phyloP scores from a whole-genome alignment of 2,113 vertebrate species.

The Pogonocichla stellata region DNA sequence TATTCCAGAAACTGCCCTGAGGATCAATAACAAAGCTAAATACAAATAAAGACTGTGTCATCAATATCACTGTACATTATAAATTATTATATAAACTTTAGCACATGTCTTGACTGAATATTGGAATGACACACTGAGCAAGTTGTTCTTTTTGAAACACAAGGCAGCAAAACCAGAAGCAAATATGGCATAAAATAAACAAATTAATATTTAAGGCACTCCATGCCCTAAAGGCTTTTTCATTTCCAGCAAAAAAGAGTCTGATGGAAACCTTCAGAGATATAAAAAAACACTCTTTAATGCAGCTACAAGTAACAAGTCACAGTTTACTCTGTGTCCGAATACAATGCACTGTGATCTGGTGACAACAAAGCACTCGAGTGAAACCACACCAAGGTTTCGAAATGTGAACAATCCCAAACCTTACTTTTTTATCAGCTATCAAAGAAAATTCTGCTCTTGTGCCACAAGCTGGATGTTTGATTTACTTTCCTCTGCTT shows the following conservation, averaged over 20 bases:
- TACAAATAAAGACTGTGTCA: background rate
- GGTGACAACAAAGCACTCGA: background rate
- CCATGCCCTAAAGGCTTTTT: background rate
- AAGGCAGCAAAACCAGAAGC: background rate
- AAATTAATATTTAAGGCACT: background rate
- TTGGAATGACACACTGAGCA: background rate
- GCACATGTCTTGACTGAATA: background rate
- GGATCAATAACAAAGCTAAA: background rate
- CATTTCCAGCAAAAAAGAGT: background rate
- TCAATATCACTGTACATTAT: background rate
- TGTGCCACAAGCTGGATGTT: background rate
- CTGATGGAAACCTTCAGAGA: background rate
- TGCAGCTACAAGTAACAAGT: background rate
- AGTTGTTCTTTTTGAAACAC: background rate
- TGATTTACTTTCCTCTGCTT: background rate
- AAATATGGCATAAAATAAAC: background rate
- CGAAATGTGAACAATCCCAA: background rate
- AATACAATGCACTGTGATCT: background rate
- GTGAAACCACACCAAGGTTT: background rate
- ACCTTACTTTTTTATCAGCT: background rate
- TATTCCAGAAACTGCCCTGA: background rate
- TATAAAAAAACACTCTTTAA: background rate
- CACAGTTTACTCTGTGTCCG: background rate
- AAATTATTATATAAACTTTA: background rate
- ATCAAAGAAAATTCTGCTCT: background rate